Conservation (phyloP, 2,888 invertebrate genomes). For the Standfussiana lucernea region DNA sequence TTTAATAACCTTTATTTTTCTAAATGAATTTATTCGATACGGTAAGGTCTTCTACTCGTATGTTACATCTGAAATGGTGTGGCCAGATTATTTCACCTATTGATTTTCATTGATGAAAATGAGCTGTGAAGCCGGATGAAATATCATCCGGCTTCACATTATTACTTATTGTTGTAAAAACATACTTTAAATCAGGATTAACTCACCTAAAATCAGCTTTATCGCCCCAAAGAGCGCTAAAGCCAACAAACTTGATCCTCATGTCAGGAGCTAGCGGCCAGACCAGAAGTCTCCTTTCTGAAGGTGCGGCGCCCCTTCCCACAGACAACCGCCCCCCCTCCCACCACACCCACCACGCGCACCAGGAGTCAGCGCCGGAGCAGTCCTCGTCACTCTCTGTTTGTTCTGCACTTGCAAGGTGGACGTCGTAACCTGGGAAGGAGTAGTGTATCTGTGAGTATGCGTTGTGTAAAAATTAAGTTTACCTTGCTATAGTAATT, state of each 20-base stretch:
- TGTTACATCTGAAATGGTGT: too few relatives aligned
- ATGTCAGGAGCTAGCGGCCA: constrained; percentile 91
- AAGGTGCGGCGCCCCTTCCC: constrained; percentile 90
- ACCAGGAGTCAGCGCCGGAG: constrained; percentile 87
- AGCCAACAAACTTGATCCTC: constrained; percentile 91
- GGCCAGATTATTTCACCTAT: too few relatives aligned
- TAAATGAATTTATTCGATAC: too few relatives aligned
- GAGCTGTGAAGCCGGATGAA: too few relatives aligned
- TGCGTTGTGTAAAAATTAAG: not conserved
- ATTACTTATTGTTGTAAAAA: too few relatives aligned
- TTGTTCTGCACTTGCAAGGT: constrained; percentile 90
- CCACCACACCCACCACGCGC: constrained; percentile 93
- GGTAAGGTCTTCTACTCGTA: too few relatives aligned
- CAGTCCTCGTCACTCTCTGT: constrained; percentile 90
- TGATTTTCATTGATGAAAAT: too few relatives aligned
- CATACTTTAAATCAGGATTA: not conserved
- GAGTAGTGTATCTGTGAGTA: not conserved
- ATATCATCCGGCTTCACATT: too few relatives aligned
- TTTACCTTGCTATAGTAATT: not conserved
- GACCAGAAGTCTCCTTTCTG: constrained; percentile 90
- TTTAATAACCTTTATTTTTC: too few relatives aligned
- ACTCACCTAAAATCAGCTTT: constrained; percentile 92
- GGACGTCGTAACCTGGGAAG: constrained; percentile 91
- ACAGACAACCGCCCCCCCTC: constrained; percentile 91
- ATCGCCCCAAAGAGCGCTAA: constrained; percentile 92